These are phyloP conservation scores for Heliconius hortense DNA, from an alignment of 2,888 invertebrate species.

Conservation along the genomic window DNA sequence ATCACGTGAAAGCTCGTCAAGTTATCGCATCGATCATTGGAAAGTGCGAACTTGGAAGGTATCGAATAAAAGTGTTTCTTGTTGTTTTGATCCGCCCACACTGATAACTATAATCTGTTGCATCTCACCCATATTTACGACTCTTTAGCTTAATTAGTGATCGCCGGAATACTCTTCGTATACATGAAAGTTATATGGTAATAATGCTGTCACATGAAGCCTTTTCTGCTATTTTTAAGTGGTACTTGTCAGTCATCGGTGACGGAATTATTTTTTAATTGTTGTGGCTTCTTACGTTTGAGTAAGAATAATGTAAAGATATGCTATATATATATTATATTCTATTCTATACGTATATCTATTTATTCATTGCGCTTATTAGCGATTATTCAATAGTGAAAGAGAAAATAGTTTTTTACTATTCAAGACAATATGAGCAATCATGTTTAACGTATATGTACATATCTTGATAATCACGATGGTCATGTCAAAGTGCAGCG, in stretches of 20 bases:
- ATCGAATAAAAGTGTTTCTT: conserved; percentile 19
- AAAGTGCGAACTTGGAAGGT: conserved; percentile 20
- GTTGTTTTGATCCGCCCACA: conserved; percentile 18
- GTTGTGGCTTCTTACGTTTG: background rate
- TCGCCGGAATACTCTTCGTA: background rate
- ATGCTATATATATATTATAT: no score
- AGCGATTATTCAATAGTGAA: no score
- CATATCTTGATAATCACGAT: background rate
- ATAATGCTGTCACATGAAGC: conserved; percentile 1
- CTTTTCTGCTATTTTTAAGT: background rate
- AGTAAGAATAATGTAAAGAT: background rate
- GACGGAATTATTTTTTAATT: background rate
- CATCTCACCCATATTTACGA: conserved; percentile 5
- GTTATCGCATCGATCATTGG: conserved; percentile 26
- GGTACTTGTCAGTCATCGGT: background rate
- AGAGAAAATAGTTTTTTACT: no score
- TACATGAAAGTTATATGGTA: conserved; percentile 2
- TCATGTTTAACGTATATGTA: no score
- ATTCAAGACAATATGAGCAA: no score
- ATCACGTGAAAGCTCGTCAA: conserved; percentile 18
- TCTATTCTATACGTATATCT: no score
- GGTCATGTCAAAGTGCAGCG: background rate
- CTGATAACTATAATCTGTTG: conserved; percentile 19
- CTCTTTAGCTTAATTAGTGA: conserved; percentile 22
- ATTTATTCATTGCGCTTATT: no score